Conservation (phyloP, 2,113 vertebrate species). For the Scatophagus argus region DNA sequence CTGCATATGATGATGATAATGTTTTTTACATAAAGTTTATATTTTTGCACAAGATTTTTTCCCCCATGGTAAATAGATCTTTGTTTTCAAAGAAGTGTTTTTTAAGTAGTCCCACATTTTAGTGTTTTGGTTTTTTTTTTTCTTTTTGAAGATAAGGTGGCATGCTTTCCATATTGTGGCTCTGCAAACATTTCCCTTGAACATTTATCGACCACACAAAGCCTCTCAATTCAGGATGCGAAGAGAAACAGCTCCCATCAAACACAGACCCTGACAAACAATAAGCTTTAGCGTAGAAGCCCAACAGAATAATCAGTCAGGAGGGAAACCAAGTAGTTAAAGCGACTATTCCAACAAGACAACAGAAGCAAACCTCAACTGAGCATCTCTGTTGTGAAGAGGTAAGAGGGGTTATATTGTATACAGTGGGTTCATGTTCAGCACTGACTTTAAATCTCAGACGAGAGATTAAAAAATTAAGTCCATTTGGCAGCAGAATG, state of each 20-base stretch:
- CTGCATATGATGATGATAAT: background rate
- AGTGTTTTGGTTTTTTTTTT: background rate
- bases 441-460: background rate
- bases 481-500: slow-evolving; percentile 9
- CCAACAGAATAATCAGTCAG: background rate
- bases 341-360: background rate
- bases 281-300: background rate
- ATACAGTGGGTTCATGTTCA: background rate
- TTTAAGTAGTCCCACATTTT: background rate
- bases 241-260: slow-evolving; percentile 19
- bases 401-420: background rate
- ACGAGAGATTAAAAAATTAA: background rate
- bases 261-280: background rate
- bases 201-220: slow-evolving; percentile 9
- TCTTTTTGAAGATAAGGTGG: background rate
- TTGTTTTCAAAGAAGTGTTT: background rate
- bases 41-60: background rate
- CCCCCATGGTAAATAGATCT: too few relatives aligned
- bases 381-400: background rate
- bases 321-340: slow-evolving; percentile 1
- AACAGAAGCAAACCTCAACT: background rate
- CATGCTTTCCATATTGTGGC: background rate
- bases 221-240: slow-evolving; percentile 1
- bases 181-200: background rate
- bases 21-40: background rate